Base-by-base conservation (phyloP, 1,140 invertebrate species). In the Plodia interpunctella region DNA sequence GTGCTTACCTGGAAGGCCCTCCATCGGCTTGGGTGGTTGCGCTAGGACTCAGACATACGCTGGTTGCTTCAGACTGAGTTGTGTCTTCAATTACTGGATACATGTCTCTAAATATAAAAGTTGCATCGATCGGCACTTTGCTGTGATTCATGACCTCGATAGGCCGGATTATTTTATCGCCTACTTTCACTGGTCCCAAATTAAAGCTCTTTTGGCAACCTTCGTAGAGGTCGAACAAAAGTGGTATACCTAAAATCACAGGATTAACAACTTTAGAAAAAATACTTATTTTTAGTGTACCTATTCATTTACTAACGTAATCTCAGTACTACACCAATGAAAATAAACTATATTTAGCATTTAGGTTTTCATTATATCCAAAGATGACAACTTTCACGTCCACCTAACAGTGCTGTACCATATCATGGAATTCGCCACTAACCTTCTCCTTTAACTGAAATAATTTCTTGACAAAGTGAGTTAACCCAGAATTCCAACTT, bases 71-170 rank as follows among this genome's bases (percentile, higher is more conserved):
- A 35, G 86, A 88, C n/a, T 72, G 66, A 0, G 66, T 63, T 8
- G 74, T 70, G 25, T 86, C 81, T 35, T 85, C 83, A 0, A 72
- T 57, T 13, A 62, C 59, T 11, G 72, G 64, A 56, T 83, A 83
- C 67, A 81, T 82, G 10, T 84, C 80, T 65, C 70, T 75, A 57
- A 87, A 89, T 64, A 81, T 70, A 21, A 82, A 87, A 50, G 32
- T 78, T 5, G 83, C 82, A 9, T 87, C 82, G 20, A 89, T 87
- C 0, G 80, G 62, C 10, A 87, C 77, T 71, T 89, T 85, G 54
- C 84, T 89, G 54, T 89, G 79, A 57, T 89, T 89, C 80, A 89
- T 87, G 10, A 89, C 87, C 70, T 86, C 84, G 30, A 89, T 87
- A 53, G 78, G 71, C 9, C 80, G 74, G 6, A 86, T 53, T 52